phyloP scores from a whole-genome alignment of 2,888 invertebrate genomes.

The Stenotaenia linearis region DNA sequence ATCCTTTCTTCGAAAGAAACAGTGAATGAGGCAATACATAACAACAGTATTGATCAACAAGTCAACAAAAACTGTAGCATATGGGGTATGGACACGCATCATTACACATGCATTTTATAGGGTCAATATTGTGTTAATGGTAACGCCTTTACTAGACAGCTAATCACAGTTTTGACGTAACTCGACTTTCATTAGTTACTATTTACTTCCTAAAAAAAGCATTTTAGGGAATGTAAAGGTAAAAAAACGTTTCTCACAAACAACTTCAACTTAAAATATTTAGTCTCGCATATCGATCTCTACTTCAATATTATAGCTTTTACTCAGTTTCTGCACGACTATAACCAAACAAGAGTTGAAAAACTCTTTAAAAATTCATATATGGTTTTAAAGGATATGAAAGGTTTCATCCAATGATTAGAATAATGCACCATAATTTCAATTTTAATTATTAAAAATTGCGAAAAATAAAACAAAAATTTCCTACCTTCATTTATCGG shows the following conservation, averaged over 20 bases:
- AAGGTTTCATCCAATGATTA: too few relatives aligned
- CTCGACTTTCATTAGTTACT: neutral
- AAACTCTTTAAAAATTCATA: neutral
- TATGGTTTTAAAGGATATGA: too few relatives aligned
- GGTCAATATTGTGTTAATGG: neutral
- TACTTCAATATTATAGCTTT: neutral
- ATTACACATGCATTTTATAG: neutral
- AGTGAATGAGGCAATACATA: neutral
- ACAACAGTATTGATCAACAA: neutral
- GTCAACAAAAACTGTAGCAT: neutral
- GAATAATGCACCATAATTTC: too few relatives aligned
- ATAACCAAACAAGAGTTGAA: neutral
- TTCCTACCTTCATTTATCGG: constrained; percentile 17
- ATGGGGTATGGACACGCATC: neutral
- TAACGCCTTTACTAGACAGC: neutral
- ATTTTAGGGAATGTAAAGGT: neutral
- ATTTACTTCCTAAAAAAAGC: neutral
- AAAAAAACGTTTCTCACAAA: neutral
- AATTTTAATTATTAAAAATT: too few relatives aligned
- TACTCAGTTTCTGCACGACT: neutral
- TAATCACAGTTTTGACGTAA: neutral
- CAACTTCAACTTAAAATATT: neutral
- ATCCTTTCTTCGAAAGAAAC: neutral
- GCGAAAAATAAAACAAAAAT: neutral
- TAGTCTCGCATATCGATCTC: neutral